These are phyloP conservation scores for Leucoptera coffeella DNA, from an alignment of 2,888 invertebrate genomes.

Conservation along the genomic window DNA sequence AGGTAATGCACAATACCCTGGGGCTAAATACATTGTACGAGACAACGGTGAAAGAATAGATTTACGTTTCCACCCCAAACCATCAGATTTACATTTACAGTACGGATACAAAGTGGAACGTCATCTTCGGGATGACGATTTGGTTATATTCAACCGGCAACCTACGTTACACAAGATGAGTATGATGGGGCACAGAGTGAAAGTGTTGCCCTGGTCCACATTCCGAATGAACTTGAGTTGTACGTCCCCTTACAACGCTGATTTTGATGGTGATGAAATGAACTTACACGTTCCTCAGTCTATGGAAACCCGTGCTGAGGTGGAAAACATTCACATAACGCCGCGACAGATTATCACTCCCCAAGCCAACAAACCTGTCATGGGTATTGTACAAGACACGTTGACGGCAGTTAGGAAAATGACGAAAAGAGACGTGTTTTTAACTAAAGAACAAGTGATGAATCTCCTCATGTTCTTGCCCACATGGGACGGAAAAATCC, in stretches of 20 bases:
- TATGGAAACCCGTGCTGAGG: constrained; percentile 97
- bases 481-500: constrained; percentile 99
- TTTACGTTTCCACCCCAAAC: constrained; percentile 95
- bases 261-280: constrained; percentile 99
- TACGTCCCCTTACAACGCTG: constrained; percentile 99
- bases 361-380: constrained; percentile 98
- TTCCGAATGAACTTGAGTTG: constrained; percentile 98
- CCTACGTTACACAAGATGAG: constrained; percentile 99
- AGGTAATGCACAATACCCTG: constrained; percentile 98
- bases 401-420: constrained; percentile 97
- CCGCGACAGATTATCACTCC: constrained; percentile 98
- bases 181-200: constrained; percentile 99
- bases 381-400: constrained; percentile 99
- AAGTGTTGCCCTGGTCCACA: constrained; percentile 98
- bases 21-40: constrained; percentile 97
- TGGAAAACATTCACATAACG: constrained; percentile 95
- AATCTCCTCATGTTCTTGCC: constrained; percentile 98
- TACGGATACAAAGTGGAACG: constrained; percentile 95
- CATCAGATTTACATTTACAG: constrained; percentile 93
- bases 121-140: constrained; percentile 95
- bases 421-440: constrained; percentile 98
- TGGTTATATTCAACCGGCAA: constrained; percentile 98
- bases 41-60: constrained; percentile 99
- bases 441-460: constrained; percentile 98
- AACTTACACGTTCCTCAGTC: constrained; percentile 98